Percentiles rank a stretch among this genome's conserved stretches.
These are phyloP conservation scores for Lipophrys pholis DNA, from an alignment of 2,113 vertebrate species.

Conservation along the genomic window DNA sequence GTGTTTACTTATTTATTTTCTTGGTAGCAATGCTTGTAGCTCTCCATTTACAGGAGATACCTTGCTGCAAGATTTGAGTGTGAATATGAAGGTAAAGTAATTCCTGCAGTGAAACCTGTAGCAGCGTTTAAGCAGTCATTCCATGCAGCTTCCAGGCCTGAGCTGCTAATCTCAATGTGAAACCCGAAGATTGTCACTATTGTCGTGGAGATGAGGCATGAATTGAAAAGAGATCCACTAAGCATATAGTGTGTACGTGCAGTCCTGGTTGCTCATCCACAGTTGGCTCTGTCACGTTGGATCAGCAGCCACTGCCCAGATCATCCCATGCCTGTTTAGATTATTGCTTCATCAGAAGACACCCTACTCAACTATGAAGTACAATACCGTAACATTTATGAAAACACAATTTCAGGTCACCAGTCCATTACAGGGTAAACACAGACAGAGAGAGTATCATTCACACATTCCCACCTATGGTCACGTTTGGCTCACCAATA, in stretches of 20 bases:
- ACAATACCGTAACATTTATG: background rate
- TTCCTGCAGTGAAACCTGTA: constrained; percentile 56
- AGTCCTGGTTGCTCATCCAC: background rate
- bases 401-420: too few species aligned
- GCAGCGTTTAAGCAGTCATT: constrained; percentile 22
- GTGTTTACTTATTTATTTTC: background rate
- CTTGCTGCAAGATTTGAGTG: constrained; percentile 28
- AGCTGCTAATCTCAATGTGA: constrained; percentile 56
- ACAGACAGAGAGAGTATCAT: too few species aligned
- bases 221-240: constrained; percentile 23
- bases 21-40: constrained; percentile 7
- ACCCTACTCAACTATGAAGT: background rate
- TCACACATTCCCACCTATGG: too few species aligned
- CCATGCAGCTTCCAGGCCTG: constrained; percentile 37
- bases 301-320: background rate
- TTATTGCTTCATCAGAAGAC: background rate
- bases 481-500: too few species aligned
- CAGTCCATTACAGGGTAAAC: too few species aligned
- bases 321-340: background rate
- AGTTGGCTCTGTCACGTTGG: constrained; percentile 13
- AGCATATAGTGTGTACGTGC: background rate
- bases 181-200: constrained; percentile 31
- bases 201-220: constrained; percentile 35
- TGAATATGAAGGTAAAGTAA: constrained; percentile 38
- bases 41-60: constrained; percentile 40